Percentiles rank a stretch among this genome's conserved stretches.
These are phyloP conservation scores for Holothuria leucospilota DNA, from an alignment of 53 echinoderm and acorn worm species.

Conservation along the genomic window DNA sequence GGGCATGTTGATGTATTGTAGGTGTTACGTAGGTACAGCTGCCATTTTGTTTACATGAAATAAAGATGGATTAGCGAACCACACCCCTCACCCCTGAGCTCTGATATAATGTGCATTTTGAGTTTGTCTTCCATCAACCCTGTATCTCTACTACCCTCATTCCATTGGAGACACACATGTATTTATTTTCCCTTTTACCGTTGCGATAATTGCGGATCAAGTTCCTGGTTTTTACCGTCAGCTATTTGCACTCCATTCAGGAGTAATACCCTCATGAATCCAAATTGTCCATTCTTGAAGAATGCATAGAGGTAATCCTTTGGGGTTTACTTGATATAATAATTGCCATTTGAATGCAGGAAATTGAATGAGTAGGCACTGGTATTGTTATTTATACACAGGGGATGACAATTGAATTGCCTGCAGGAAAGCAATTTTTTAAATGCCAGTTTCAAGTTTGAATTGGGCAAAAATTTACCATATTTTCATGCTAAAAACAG, in stretches of 20 bases:
- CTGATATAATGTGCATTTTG: too few species aligned
- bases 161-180: constrained; percentile 24
- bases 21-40: too few species aligned
- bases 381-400: constrained; percentile 41
- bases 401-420: constrained; percentile 5
- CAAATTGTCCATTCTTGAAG: constrained; percentile 42
- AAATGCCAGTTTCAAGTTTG: neutral
- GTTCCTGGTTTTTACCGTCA: neutral
- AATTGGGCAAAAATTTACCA: neutral
- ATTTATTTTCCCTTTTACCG: constrained; percentile 25
- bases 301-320: constrained; percentile 8
- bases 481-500: neutral
- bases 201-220: constrained; percentile 29
- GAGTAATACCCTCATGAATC: neutral
- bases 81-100: too few species aligned
- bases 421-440: neutral
- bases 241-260: constrained; percentile 30
- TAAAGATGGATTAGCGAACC: too few species aligned
- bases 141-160: neutral
- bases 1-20: too few species aligned
- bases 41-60: too few species aligned
- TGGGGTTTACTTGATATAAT: constrained; percentile 12
- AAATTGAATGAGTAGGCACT: constrained; percentile 30
- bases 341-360: constrained; percentile 26
- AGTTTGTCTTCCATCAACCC: too few species aligned